A percentile compares a stretch with the other conserved stretches of the same genome.
Evolutionary conservation across 2,888 invertebrate genomes (phyloP).

Genomic region (Drosophila emarginata): DNA sequence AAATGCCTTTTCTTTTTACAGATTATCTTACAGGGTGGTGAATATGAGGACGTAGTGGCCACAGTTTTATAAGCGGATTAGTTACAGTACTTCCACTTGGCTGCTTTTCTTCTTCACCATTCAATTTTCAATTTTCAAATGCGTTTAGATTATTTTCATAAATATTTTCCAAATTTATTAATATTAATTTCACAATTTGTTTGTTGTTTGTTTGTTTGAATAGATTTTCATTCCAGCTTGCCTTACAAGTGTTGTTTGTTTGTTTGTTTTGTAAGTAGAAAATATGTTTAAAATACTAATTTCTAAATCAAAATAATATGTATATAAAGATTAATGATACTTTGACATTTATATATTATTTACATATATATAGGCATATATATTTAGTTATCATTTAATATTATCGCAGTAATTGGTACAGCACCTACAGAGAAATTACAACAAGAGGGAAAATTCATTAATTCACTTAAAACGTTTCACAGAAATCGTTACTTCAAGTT

Average conservation of each 20-base stretch:
- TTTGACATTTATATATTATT: conserved; percentile 27
- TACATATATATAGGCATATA: conserved; percentile 32
- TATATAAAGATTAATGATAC: conserved; percentile 49
- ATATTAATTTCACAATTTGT: conserved; percentile 49
- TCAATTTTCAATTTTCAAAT: conserved; percentile 35
- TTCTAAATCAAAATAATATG: conserved; percentile 33
- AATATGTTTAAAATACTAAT: conserved; percentile 41
- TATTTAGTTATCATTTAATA: conserved; percentile 5
- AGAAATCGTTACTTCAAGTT: conserved; percentile 33
- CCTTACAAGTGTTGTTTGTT: conserved; percentile 19
- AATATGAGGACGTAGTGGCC: neutral
- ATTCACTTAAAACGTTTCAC: conserved; percentile 30
- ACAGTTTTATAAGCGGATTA: conserved; percentile 66
- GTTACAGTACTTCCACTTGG: conserved; percentile 57
- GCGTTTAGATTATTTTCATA: conserved; percentile 33
- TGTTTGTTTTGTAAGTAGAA: conserved; percentile 50
- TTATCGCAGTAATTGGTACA: conserved; percentile 74
- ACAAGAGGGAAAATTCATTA: conserved; percentile 48
- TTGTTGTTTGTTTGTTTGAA: conserved; percentile 35
- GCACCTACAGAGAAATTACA: conserved; percentile 52
- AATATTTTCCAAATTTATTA: conserved; percentile 56
- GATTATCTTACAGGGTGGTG: neutral
- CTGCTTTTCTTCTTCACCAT: conserved; percentile 35
- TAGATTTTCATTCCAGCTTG: conserved; percentile 30
- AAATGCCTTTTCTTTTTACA: conserved; percentile 6